Percentiles rank a stretch among this genome's conserved stretches.
phyloP scores from a whole-genome alignment of 2,113 vertebrate species.

The Physeter macrocephalus region DNA sequence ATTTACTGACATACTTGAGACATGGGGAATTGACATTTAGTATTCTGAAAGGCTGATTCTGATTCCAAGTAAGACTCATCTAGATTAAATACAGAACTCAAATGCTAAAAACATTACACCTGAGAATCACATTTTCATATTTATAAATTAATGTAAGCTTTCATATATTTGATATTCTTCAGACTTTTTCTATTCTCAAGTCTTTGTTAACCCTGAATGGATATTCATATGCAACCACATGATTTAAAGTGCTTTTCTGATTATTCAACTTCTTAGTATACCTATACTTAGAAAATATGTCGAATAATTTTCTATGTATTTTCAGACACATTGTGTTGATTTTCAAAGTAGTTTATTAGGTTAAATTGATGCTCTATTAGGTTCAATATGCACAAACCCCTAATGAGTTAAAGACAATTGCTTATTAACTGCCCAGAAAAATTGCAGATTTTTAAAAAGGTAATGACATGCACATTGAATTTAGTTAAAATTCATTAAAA shows the following conservation, averaged over 20 bases:
- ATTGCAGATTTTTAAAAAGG: constrained; percentile 14
- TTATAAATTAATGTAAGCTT: constrained; percentile 32
- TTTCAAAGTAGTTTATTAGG: background rate
- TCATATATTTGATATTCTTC: constrained; percentile 7
- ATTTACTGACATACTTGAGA: background rate
- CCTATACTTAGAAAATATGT: background rate
- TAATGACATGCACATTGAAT: background rate
- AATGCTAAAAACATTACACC: background rate
- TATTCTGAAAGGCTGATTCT: background rate
- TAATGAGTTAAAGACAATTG: constrained; percentile 42
- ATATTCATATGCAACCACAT: background rate
- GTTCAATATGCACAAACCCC: background rate
- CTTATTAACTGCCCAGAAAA: constrained; percentile 46
- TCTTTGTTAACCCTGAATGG: background rate
- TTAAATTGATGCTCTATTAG: background rate
- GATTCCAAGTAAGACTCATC: background rate
- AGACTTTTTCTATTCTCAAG: background rate
- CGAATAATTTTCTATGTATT: background rate
- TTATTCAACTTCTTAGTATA: background rate
- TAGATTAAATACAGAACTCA: constrained; percentile 31
- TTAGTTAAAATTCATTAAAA: constrained; percentile 36
- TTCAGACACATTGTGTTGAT: background rate
- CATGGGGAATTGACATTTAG: background rate
- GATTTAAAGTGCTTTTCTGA: background rate
- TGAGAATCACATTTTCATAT: background rate